A percentile compares a stretch with the other conserved stretches of the same genome.
Evolutionary conservation across 30 jellyfish, hydroid and myxozoan genomes (phyloP).

Genomic region (Calvadosia cruxmelitensis): DNA sequence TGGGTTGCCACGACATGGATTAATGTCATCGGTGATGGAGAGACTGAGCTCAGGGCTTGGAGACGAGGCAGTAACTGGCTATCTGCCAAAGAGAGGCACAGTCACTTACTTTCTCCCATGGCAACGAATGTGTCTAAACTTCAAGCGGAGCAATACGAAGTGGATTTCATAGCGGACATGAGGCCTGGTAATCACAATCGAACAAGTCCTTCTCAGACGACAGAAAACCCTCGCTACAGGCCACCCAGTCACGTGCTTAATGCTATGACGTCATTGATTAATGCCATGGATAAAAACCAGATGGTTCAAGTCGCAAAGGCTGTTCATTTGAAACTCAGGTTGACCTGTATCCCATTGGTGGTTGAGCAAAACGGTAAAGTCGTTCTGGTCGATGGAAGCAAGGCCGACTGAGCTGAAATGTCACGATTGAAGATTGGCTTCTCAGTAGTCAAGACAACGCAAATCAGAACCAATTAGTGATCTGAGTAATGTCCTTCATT

Average conservation of each 20-base stretch:
- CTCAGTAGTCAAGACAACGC: too few species aligned
- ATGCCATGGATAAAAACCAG: slow-evolving; percentile 49
- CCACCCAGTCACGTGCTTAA: slow-evolving; percentile 59
- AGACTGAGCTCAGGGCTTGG: slow-evolving; percentile 85
- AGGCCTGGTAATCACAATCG: slow-evolving; percentile 19
- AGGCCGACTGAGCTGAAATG: too few species aligned
- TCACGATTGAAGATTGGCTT: too few species aligned
- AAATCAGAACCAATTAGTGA: too few species aligned
- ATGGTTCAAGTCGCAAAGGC: slow-evolving; percentile 45
- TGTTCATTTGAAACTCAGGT: slow-evolving; percentile 67
- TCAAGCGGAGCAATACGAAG: slow-evolving; percentile 47
- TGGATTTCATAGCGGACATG: slow-evolving; percentile 38
- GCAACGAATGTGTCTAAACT: slow-evolving; percentile 51
- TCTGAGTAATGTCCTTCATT: too few species aligned
- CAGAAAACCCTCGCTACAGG: slow-evolving; percentile 2
- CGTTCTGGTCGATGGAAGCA: neutral
- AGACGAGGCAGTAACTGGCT: slow-evolving; percentile 84
- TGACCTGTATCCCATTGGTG: slow-evolving; percentile 30
- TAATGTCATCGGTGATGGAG: slow-evolving; percentile 93
- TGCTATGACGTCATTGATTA: slow-evolving; percentile 59
- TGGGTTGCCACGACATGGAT: slow-evolving; percentile 90
- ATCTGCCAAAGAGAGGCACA: slow-evolving; percentile 21
- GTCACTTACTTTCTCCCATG: slow-evolving; percentile 19
- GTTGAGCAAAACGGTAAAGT: neutral
- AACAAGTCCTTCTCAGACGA: slow-evolving; percentile 25